Percentiles rank a stretch among this genome's conserved stretches.
These are phyloP conservation scores for Cygnus olor DNA, from an alignment of 2,797 vertebrate genomes.

Conservation along the genomic window DNA sequence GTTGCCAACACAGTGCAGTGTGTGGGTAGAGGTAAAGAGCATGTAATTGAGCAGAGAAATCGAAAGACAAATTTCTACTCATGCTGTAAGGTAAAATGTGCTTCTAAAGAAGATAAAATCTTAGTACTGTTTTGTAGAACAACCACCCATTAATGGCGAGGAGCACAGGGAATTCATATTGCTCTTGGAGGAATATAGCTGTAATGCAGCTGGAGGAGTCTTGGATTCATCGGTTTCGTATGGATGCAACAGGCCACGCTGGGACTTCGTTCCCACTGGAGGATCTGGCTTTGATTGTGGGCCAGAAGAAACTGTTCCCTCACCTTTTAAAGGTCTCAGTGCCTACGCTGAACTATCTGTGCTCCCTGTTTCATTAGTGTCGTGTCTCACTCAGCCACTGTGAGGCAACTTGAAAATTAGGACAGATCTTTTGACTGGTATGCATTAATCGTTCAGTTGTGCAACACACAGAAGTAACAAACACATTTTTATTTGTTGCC, in stretches of 20 bases:
- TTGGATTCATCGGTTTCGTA: background rate
- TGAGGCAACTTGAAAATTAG: background rate
- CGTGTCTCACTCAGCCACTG: background rate
- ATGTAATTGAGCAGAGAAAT: background rate
- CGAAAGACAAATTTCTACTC: background rate
- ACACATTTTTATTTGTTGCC: background rate
- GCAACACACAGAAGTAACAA: background rate
- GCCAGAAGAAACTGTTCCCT: background rate
- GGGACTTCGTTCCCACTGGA: background rate
- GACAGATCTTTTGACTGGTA: background rate
- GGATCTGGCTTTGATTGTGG: background rate
- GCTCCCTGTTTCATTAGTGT: background rate
- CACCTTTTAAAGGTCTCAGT: background rate
- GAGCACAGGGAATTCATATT: background rate
- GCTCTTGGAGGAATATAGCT: background rate
- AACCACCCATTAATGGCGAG: background rate
- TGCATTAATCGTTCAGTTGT: background rate
- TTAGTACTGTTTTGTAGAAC: background rate
- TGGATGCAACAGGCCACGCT: background rate
- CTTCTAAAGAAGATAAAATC: background rate
- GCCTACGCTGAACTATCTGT: background rate
- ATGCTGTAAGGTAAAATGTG: background rate
- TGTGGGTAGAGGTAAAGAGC: conserved; percentile 32
- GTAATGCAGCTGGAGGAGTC: background rate
- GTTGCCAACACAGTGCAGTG: background rate